These are phyloP conservation scores for Onthophagus sagittarius DNA, from an alignment of 2,888 invertebrate species.

Conservation along the genomic window DNA sequence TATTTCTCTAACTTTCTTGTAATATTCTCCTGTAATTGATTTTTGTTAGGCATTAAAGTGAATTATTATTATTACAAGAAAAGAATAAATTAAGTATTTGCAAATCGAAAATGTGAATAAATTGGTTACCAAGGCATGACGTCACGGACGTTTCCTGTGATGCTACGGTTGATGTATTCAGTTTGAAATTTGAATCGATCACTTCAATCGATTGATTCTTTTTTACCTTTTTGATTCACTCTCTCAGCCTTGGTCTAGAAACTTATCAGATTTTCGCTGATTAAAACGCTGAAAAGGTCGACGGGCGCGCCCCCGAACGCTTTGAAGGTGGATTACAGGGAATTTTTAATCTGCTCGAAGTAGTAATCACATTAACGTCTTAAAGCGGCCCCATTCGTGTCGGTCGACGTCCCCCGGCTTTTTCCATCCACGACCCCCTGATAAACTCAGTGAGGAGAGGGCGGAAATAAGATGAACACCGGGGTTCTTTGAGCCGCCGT, in stretches of 20 bases:
- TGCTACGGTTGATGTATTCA: too few species aligned
- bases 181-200: too few species aligned
- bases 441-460: background rate
- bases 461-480: slow-evolving; percentile 3
- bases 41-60: too few species aligned
- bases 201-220: too few species aligned
- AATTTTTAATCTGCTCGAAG: slow-evolving; percentile 23
- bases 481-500: background rate
- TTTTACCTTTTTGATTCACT: background rate
- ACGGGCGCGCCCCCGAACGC: background rate
- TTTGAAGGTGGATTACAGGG: slow-evolving; percentile 16
- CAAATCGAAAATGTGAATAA: too few species aligned
- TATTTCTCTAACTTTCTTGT: too few species aligned
- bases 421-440: background rate
- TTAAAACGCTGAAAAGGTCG: background rate
- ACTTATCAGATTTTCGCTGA: background rate
- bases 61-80: too few species aligned
- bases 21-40: too few species aligned
- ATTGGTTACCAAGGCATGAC: too few species aligned
- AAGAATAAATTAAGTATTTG: too few species aligned
- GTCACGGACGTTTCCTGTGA: too few species aligned
- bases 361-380: slow-evolving; percentile 24
- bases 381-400: background rate
- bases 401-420: background rate
- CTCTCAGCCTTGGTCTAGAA: background rate